These are phyloP conservation scores for Leuciscus waleckii DNA, from an alignment of 2,797 vertebrate species.

Conservation along the genomic window DNA sequence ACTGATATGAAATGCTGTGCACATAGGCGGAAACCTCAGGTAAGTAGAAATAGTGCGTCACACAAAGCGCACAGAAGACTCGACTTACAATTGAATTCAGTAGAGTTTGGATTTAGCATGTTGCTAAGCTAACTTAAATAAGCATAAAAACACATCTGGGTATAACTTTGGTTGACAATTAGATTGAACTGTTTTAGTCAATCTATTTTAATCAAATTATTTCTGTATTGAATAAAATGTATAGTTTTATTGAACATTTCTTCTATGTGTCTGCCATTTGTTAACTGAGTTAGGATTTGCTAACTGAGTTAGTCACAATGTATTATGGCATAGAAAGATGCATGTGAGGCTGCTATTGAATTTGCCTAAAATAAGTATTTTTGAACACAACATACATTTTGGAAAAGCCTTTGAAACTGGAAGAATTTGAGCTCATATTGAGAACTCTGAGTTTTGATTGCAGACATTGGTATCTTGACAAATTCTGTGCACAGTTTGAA, in stretches of 20 bases:
- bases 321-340: not conserved
- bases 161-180: not conserved
- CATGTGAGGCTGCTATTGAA: not conserved
- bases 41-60: not conserved
- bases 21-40: not conserved
- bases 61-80: not conserved
- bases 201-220: not conserved
- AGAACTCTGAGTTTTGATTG: not conserved
- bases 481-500: constrained; percentile 8
- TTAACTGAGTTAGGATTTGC: not conserved
- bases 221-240: not conserved
- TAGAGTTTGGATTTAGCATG: not conserved
- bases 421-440: not conserved
- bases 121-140: not conserved
- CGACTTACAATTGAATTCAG: not conserved
- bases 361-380: not conserved
- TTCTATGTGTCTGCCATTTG: not conserved
- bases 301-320: not conserved
- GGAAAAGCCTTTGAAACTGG: not conserved
- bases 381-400: not conserved
- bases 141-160: not conserved
- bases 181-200: not conserved
- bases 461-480: not conserved
- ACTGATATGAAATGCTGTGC: not conserved
- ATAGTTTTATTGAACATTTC: not conserved